phyloP scores from a whole-genome alignment of 2,113 vertebrate genomes.

The Rhizomys pruinosus region DNA sequence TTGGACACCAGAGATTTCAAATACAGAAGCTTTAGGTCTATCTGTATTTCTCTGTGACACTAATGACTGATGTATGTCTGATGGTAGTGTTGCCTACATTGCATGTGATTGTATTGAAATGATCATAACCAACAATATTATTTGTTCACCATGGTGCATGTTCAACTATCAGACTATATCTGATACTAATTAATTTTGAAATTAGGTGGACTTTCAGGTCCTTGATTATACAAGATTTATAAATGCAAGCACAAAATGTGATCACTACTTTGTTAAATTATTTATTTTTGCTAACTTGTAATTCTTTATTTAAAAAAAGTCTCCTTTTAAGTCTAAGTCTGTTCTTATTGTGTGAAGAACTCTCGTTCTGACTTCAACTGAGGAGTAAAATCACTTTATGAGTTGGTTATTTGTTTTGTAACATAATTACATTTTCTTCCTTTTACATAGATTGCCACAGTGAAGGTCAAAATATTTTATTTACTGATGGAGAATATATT shows the following conservation, averaged over 20 bases:
- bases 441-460: constrained; percentile 91
- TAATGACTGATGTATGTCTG: constrained; percentile 73
- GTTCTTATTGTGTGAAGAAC: constrained; percentile 66
- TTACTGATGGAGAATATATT: constrained; percentile 98
- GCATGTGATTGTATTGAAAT: constrained; percentile 81
- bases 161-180: constrained; percentile 47
- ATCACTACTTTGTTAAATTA: constrained; percentile 57
- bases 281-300: constrained; percentile 68
- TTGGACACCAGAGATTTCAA: constrained; percentile 59
- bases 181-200: constrained; percentile 74
- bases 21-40: constrained; percentile 68
- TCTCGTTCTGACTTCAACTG: constrained; percentile 78
- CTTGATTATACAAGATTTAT: constrained; percentile 67
- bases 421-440: constrained; percentile 70
- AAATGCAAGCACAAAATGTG: constrained; percentile 59
- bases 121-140: constrained; percentile 67
- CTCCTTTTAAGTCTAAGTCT: constrained; percentile 72
- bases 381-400: constrained; percentile 70
- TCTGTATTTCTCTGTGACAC: constrained; percentile 77
- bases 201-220: constrained; percentile 55
- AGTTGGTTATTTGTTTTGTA: constrained; percentile 56
- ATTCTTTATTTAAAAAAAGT: constrained; percentile 70
- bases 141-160: constrained; percentile 77
- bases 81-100: constrained; percentile 67
- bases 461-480: constrained; percentile 98